Evolutionary conservation across 2,797 vertebrate genomes (phyloP).

Genomic region (Crocodylus rhombifer): DNA sequence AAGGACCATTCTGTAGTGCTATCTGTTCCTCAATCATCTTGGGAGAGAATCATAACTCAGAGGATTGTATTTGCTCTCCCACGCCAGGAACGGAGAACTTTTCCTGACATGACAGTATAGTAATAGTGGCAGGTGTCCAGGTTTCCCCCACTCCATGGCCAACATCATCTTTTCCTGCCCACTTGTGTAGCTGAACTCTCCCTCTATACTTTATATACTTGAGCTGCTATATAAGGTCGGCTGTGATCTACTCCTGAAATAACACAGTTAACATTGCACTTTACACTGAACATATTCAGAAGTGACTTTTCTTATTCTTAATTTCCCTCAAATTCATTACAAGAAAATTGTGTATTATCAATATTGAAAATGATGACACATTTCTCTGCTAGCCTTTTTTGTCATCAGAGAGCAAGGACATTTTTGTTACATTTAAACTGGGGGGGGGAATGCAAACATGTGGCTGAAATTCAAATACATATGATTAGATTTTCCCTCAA

Average conservation of each 20-base stretch:
- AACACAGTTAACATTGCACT: background rate
- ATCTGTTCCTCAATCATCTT: background rate
- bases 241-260: background rate
- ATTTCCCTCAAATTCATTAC: background rate
- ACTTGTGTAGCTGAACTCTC: too few relatives aligned
- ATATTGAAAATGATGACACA: background rate
- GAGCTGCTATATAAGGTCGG: background rate
- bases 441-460: conserved; percentile 32
- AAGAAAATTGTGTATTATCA: background rate
- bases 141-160: background rate
- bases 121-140: background rate
- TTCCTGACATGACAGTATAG: background rate
- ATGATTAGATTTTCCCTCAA: conserved; percentile 52
- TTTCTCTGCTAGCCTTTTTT: background rate
- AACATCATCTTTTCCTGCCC: background rate
- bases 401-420: background rate
- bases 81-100: background rate
- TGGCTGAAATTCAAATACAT: conserved; percentile 51
- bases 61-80: background rate
- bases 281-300: background rate
- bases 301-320: background rate
- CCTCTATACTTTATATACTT: background rate
- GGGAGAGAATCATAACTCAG: background rate
- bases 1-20: background rate
- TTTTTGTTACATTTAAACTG: background rate